Evolutionary conservation across 1,140 invertebrate species (phyloP), one percentile per base, ranked within the genome.

Genomic region (Penaeus vannamei): DNA sequence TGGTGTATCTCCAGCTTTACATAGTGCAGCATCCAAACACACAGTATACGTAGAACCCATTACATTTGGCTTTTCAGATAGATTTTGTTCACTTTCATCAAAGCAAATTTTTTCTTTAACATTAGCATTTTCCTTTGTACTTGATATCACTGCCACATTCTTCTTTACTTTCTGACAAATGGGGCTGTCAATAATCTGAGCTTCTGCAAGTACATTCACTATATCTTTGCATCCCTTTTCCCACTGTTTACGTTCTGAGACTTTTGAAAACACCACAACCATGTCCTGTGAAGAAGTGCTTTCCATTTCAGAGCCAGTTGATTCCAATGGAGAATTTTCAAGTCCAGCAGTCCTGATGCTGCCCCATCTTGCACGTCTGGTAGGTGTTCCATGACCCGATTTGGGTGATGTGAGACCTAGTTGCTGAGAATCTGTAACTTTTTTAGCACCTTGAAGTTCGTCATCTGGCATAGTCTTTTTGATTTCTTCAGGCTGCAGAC

Each of bases 291-390:
- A 89, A 26, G 87, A 80, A 8, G 90, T 91, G n/a, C 80, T 77
- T n/a, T 91, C 90, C 90, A 91, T 91, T 64, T 90, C 83, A 8
- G 88, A 91, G 5, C 64, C 84, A 22, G 90, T 87, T 20, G 82
- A 84, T 86, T 91, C 90, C 23, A 91, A 64, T 42, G 90, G 90
- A 46, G 86, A 77, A 64, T 85, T 88, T 85, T 89, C 87, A 80
- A 89, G 84, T n/a, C 84, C 90, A 42, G 85, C 62, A 60, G 83
- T 86, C n/a, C 42, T n/a, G 42, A 86, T n/a, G 32, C 64, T 76
- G 32, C 84, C 79, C 87, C 85, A 86, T 36, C 84, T 72, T 66
- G 87, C 60, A 62, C 86, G 86, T 29, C 62, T 89, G 62, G 53
- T 86, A 53, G 87, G 82, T 12, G 87, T 86, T 64, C 76, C n/a